Conservation (phyloP, 2,113 vertebrate species). For the Tragelaphus scriptus region DNA sequence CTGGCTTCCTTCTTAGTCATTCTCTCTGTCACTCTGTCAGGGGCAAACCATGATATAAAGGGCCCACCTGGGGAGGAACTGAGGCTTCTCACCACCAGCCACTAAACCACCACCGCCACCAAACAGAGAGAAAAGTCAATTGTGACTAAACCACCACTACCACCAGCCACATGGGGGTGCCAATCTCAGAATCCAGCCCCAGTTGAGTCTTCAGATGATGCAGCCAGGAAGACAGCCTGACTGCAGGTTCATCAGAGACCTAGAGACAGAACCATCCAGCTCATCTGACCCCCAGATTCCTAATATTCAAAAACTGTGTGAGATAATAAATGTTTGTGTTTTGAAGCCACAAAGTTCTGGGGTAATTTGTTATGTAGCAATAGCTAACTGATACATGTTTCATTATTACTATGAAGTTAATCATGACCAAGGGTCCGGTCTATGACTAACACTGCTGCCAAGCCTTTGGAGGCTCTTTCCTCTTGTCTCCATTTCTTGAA, state of each 20-base stretch:
- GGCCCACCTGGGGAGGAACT: fast-evolving
- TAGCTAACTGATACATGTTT: background rate
- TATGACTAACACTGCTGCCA: background rate
- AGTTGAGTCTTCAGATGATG: background rate
- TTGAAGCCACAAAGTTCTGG: background rate
- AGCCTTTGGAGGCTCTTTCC: background rate
- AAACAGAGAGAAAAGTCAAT: background rate
- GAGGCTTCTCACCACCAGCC: background rate
- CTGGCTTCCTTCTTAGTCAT: background rate
- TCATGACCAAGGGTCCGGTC: fast-evolving
- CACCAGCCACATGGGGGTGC: background rate
- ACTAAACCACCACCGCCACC: background rate
- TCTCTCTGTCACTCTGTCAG: background rate
- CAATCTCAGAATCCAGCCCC: background rate
- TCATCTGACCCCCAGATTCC: background rate
- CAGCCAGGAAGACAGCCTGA: background rate
- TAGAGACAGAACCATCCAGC: background rate
- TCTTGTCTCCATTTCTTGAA: background rate
- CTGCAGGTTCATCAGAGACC: background rate
- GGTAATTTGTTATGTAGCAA: background rate
- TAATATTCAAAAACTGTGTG: background rate
- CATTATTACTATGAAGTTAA: fast-evolving
- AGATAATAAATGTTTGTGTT: background rate
- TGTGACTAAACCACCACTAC: background rate
- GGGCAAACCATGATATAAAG: background rate